Percentiles rank a stretch among this genome's conserved stretches.
Evolutionary conservation across 30 jellyfish, hydroid and myxozoan genomes (phyloP).

Genomic region (Hydractinia echinata): DNA sequence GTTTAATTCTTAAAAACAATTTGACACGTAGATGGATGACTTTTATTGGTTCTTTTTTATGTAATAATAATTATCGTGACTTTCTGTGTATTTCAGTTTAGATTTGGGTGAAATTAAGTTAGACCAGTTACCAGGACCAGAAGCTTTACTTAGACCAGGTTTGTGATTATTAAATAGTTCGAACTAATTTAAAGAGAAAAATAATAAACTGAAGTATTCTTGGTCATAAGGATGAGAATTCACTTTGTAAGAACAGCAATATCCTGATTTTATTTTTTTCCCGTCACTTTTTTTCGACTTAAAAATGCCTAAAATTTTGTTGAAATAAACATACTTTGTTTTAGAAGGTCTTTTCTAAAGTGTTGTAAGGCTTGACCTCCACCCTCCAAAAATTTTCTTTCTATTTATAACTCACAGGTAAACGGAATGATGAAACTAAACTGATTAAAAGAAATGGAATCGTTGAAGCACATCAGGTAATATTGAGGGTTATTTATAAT

Average conservation of each 20-base stretch:
- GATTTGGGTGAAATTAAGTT: slow-evolving; percentile 84
- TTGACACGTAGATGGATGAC: background rate
- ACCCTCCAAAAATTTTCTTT: background rate
- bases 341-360: too few relatives aligned
- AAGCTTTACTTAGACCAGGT: slow-evolving; percentile 77
- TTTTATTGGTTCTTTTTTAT: background rate
- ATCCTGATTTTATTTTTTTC: too few relatives aligned
- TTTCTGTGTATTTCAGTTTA: slow-evolving; percentile 38
- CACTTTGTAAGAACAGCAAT: too few relatives aligned
- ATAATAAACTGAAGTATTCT: too few relatives aligned
- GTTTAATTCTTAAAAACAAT: background rate
- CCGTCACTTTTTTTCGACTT: too few relatives aligned
- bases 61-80: too few relatives aligned
- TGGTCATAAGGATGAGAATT: too few relatives aligned
- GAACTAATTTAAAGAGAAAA: too few relatives aligned
- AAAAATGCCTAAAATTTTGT: too few relatives aligned
- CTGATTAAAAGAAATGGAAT: slow-evolving; percentile 64
- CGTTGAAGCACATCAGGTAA: slow-evolving; percentile 97
- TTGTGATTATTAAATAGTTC: too few relatives aligned
- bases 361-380: too few relatives aligned
- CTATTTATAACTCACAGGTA: slow-evolving; percentile 43
- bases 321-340: too few relatives aligned
- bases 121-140: slow-evolving; percentile 95
- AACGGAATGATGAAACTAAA: slow-evolving; percentile 69
- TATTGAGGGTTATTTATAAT: background rate